Conservation (phyloP, 1,140 invertebrate genomes). For the Brachionus rubens region DNA sequence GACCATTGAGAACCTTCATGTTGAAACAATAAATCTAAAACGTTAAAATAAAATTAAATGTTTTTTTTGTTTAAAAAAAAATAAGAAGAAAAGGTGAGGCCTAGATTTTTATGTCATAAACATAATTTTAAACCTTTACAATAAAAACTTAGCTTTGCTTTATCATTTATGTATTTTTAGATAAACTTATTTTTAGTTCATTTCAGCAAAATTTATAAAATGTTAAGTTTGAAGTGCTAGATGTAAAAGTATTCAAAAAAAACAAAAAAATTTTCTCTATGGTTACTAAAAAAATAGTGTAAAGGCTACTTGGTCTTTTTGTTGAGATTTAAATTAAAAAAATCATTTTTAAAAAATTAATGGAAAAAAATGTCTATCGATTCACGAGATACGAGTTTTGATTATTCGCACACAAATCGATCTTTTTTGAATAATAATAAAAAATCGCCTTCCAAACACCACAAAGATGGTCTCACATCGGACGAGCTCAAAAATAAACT, state of each 20-base stretch:
- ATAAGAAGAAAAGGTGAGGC: slow-evolving; percentile 8
- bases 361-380: slow-evolving; percentile 10
- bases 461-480: slow-evolving; percentile 2
- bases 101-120: slow-evolving; percentile 29
- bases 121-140: slow-evolving; percentile 19
- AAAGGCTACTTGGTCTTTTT: too few species aligned
- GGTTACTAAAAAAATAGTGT: neutral
- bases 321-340: too few species aligned
- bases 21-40: neutral
- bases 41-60: neutral
- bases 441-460: neutral
- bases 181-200: too few species aligned
- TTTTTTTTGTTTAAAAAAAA: neutral
- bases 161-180: neutral
- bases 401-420: slow-evolving; percentile 4
- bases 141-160: neutral
- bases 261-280: neutral
- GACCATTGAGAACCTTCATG: slow-evolving; percentile 25
- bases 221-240: too few species aligned
- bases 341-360: neutral
- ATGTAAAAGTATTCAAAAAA: too few species aligned
- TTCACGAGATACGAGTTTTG: slow-evolving; percentile 16
- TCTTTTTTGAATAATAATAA: neutral
- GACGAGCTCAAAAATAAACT: slow-evolving; percentile 32
- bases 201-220: too few species aligned